Evolutionary conservation across 2,113 vertebrate species (phyloP).

Genomic region (Corynorhinus townsendii): DNA sequence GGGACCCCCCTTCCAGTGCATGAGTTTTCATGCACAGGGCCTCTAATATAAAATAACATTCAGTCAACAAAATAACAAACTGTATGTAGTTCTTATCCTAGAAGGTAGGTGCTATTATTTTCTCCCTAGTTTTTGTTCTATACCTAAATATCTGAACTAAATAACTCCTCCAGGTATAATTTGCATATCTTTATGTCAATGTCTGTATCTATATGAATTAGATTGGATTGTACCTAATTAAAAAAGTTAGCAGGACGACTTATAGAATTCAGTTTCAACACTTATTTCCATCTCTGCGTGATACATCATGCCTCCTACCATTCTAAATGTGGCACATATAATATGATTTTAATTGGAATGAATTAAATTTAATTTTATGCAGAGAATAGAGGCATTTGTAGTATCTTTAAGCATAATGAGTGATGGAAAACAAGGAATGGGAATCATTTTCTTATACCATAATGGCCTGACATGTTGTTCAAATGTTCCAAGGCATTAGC

Average conservation of each 20-base stretch:
- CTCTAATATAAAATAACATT: background rate
- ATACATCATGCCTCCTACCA: conserved; percentile 37
- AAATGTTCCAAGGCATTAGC: background rate
- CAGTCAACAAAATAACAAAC: background rate
- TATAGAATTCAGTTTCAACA: background rate
- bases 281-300: conserved; percentile 39
- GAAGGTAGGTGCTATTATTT: background rate
- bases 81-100: background rate
- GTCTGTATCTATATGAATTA: background rate
- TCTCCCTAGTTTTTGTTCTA: background rate
- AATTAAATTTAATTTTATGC: conserved; percentile 52
- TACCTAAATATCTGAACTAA: background rate
- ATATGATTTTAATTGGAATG: conserved; percentile 49
- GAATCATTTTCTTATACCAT: conserved; percentile 20
- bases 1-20: no score
- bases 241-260: conserved; percentile 31
- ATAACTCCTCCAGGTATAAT: background rate
- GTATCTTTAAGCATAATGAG: conserved; percentile 32
- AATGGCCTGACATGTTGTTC: background rate
- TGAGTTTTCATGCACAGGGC: no score
- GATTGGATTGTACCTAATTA: background rate
- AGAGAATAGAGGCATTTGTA: conserved; percentile 39
- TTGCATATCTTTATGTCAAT: background rate
- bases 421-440: background rate
- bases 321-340: conserved; percentile 49